Conservation (phyloP, 1,140 invertebrate species). For the Papilio dardanus region DNA sequence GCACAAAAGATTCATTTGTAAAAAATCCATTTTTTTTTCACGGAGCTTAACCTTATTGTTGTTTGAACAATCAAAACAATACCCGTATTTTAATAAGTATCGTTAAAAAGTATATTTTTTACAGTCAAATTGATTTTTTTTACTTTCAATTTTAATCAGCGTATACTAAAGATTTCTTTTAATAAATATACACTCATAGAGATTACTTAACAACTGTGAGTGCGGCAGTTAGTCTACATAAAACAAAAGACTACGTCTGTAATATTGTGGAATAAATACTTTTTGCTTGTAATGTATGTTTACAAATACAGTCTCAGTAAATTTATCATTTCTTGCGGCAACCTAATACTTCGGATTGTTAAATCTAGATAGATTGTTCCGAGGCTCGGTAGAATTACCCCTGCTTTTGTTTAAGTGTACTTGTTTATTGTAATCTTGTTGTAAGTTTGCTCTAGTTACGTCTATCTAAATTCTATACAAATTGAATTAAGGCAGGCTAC, state of each 20-base stretch:
- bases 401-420: neutral
- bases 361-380: neutral
- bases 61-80: neutral
- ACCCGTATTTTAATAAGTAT: neutral
- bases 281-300: neutral
- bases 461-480: neutral
- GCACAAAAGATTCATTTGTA: neutral
- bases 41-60: neutral
- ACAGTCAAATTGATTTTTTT: neutral
- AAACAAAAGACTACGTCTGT: neutral
- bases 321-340: slow-evolving; percentile 1
- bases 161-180: neutral
- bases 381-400: neutral
- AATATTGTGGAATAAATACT: neutral
- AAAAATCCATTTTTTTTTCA: neutral
- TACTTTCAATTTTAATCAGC: neutral
- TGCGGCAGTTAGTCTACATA: neutral
- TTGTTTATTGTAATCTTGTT: neutral
- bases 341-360: neutral
- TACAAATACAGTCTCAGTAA: neutral
- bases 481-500: too few relatives aligned
- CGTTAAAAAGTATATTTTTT: neutral
- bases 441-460: neutral
- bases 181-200: neutral
- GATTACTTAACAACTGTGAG: too few relatives aligned